These are phyloP conservation scores for Pristionchus japonicus DNA, from an alignment of 2,888 invertebrate species.

Conservation along the genomic window DNA sequence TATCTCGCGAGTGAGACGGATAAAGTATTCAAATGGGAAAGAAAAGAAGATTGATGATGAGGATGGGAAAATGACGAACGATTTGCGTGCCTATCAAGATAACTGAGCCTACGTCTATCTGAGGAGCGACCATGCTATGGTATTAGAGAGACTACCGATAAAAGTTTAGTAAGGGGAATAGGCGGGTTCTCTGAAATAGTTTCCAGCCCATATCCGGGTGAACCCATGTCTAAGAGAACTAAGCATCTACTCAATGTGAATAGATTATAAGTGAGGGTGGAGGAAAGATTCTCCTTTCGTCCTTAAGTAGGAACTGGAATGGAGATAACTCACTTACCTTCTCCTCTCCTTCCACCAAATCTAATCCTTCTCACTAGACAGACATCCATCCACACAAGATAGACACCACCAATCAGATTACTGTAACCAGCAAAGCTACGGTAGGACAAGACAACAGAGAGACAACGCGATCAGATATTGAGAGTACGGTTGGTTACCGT, in stretches of 20 bases:
- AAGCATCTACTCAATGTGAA: background rate
- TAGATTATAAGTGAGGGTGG: background rate
- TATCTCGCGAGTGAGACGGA: background rate
- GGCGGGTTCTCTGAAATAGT: too few species aligned
- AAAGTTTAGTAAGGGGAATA: too few species aligned
- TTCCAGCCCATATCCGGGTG: background rate
- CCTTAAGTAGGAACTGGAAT: background rate
- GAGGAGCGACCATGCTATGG: background rate
- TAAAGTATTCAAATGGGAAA: background rate
- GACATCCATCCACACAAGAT: background rate
- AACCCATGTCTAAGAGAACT: background rate
- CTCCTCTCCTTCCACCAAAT: background rate
- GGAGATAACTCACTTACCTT: background rate
- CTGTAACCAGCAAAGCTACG: too few species aligned
- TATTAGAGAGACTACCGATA: background rate
- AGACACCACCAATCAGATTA: background rate
- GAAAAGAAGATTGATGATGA: constrained; percentile 9
- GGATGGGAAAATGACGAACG: background rate
- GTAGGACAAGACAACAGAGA: background rate
- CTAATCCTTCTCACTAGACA: background rate
- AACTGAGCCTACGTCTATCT: background rate
- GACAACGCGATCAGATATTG: background rate
- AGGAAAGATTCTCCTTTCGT: background rate
- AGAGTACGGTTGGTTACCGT: background rate
- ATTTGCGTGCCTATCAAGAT: background rate